Evolutionary conservation across 2,797 vertebrate genomes (phyloP).

Genomic region (Trichosurus vulpecula): DNA sequence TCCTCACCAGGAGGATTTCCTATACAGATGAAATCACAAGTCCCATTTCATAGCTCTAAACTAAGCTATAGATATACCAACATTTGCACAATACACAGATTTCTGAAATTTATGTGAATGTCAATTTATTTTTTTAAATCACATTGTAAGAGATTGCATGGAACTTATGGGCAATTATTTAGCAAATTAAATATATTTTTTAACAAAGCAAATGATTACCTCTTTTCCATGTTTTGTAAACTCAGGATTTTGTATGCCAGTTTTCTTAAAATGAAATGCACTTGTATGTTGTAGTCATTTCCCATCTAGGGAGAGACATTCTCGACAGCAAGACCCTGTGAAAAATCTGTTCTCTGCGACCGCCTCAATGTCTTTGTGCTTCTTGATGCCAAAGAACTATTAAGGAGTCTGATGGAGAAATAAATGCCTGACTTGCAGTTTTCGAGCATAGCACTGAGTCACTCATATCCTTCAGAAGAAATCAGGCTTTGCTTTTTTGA

Average conservation of each 20-base stretch:
- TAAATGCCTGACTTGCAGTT: slow-evolving; percentile 6
- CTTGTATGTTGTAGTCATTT: neutral
- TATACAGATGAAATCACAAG: neutral
- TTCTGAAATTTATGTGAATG: neutral
- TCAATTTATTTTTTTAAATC: neutral
- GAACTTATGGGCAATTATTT: neutral
- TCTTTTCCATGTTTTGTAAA: neutral
- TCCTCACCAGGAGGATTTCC: neutral
- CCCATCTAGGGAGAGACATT: neutral
- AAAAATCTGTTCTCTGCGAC: neutral
- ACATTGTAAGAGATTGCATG: neutral
- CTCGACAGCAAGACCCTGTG: neutral
- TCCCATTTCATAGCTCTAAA: neutral
- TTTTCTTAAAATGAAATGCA: neutral
- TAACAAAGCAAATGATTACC: neutral
- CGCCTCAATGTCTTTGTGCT: neutral
- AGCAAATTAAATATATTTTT: neutral
- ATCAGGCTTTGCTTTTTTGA: neutral
- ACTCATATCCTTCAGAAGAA: slow-evolving; percentile 12
- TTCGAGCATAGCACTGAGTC: neutral
- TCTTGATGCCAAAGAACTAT: neutral
- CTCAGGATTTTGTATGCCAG: neutral
- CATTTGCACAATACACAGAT: neutral
- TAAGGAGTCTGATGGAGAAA: slow-evolving; percentile 16
- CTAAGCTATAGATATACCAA: neutral